Base-by-base conservation (phyloP, 1,140 invertebrate genomes). In the Leptopilina clavipes region DNA sequence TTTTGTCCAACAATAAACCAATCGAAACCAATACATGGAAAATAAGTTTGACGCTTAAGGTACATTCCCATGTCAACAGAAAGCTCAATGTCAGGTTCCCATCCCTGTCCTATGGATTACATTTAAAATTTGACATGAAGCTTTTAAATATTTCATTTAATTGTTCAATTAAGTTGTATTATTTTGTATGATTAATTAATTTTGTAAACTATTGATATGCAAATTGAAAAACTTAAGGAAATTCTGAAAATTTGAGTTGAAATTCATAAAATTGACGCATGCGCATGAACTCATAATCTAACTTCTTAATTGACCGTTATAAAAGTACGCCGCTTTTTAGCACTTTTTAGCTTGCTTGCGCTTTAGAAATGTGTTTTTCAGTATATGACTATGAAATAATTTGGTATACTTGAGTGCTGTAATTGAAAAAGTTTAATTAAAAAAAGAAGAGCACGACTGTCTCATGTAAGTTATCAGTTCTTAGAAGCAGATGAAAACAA, bases 291-390 rank as follows among this genome's bases (percentile, higher is more conserved):
- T 65, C 59, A 31, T 11, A 31, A n/a, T 37, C 59, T 25, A 65
- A 31, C 59, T 65, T 65, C 12, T n/a, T 65, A 31, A 65, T 65
- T 65, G 59, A 65, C 59, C 59, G 59, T 65, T 65, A 22, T 59
- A 65, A 65, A 65, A 65, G 14, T 65, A 65, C 59, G 59, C 59
- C 59, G 59, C 59, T 65, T 65, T 65, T 65, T 65, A 31, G 59
- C 59, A 52, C 48, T 45, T 45, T 45, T 45, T n/a, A 45, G 44
- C 44, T 45, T 52, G 48, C 48, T 52, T 52, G 48, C 48, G 48
- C 48, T 52, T 65, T 65, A 31, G 10, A 65, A 65, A 65, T 65
- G 59, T 65, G 59, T 52, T 65, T 65, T 65, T 65, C 59, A 65
- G 12, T 31, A 65, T 65, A 65, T 65, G 59, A 65, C 59, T 25